These are phyloP conservation scores for Caiman crocodilus DNA, from an alignment of 2,797 vertebrate species.

Conservation along the genomic window DNA sequence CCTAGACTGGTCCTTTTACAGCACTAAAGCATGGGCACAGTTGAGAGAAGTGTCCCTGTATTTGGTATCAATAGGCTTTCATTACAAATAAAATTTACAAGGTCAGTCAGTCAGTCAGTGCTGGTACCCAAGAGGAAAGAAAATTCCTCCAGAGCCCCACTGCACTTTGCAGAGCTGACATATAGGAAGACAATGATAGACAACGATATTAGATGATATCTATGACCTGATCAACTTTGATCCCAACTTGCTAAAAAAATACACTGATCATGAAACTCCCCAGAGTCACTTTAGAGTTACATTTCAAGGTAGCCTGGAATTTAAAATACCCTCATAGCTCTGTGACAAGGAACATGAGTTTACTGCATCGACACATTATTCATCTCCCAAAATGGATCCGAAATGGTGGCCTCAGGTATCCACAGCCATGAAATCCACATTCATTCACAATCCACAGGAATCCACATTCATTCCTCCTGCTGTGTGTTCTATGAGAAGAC, in stretches of 20 bases:
- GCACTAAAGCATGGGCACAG: background rate
- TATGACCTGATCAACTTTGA: background rate
- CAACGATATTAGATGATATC: background rate
- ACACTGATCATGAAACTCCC: background rate
- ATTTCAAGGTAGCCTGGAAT: background rate
- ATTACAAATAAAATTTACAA: background rate
- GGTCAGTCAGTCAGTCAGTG: background rate
- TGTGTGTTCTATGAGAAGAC: background rate
- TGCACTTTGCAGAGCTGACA: accelerated
- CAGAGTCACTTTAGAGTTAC: background rate
- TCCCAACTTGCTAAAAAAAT: background rate
- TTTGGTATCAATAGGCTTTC: background rate
- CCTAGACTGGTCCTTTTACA: background rate
- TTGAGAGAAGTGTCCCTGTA: slow-evolving; percentile 4
- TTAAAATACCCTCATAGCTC: background rate
- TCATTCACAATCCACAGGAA: background rate
- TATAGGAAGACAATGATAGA: background rate
- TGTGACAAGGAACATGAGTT: background rate
- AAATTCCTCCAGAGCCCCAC: background rate
- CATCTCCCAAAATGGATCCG: background rate
- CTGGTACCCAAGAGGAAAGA: accelerated
- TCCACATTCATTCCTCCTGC: accelerated
- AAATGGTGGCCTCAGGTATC: background rate
- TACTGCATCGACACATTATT: background rate
- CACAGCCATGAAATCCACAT: background rate